Conservation (phyloP, 2,888 invertebrate species). For the Corbicula japonica region DNA sequence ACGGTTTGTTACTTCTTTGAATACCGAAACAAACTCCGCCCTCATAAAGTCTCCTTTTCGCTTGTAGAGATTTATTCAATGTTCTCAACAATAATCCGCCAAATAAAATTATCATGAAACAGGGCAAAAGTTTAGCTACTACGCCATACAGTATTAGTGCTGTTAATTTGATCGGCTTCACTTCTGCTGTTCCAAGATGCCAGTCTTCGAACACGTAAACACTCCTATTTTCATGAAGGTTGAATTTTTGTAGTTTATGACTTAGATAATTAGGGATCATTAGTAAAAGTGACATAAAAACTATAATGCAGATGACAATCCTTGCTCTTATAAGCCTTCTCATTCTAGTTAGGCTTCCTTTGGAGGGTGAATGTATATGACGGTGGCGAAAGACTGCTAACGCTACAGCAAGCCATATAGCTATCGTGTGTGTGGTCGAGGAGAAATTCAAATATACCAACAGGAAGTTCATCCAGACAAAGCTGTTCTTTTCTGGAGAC, state of each 20-base stretch:
- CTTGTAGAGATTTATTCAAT: slow-evolving; percentile 70
- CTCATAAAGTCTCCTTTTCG: slow-evolving; percentile 57
- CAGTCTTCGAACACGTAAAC: slow-evolving; percentile 72
- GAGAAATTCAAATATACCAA: slow-evolving; percentile 95
- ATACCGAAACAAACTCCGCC: slow-evolving; percentile 5
- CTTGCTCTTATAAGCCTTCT: slow-evolving; percentile 89
- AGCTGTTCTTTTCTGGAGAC: slow-evolving; percentile 79
- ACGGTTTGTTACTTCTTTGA: slow-evolving; percentile 72
- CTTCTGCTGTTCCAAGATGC: slow-evolving; percentile 67
- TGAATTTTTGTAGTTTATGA: slow-evolving; percentile 89
- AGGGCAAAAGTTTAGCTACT: slow-evolving; percentile 96
- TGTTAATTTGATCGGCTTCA: slow-evolving; percentile 73
- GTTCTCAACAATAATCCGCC: slow-evolving; percentile 85
- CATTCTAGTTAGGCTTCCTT: slow-evolving; percentile 88
- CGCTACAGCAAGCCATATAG: slow-evolving; percentile 96
- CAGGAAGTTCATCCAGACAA: slow-evolving; percentile 86
- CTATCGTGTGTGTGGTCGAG: slow-evolving; percentile 95
- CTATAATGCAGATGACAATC: slow-evolving; percentile 93
- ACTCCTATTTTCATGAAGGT: slow-evolving; percentile 52
- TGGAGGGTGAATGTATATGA: slow-evolving; percentile 91
- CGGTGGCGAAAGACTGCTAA: slow-evolving; percentile 95
- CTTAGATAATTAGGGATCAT: slow-evolving; percentile 95
- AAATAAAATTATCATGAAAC: slow-evolving; percentile 92
- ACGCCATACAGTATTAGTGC: slow-evolving; percentile 97
- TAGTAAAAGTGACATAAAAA: slow-evolving; percentile 93